These are phyloP conservation scores for Schizothorax lantsangensis DNA, from an alignment of 2,797 vertebrate genomes.

Conservation along the genomic window DNA sequence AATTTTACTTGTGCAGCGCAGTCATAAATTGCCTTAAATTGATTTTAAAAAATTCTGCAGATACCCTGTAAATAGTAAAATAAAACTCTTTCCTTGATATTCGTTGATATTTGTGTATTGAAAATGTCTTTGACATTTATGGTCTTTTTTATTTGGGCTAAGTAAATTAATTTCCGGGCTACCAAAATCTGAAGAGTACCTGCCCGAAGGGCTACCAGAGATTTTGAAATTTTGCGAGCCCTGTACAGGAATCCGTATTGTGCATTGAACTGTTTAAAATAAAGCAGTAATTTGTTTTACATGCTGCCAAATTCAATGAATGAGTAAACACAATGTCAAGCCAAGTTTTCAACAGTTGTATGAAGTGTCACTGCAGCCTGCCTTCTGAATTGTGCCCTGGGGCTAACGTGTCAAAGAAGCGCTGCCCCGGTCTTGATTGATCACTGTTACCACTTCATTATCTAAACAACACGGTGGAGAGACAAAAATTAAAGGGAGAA, in stretches of 20 bases:
- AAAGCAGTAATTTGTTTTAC: conserved; percentile 36
- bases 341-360: conserved; percentile 60
- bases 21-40: too few relatives aligned
- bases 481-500: conserved; percentile 52
- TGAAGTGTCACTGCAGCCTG: conserved; percentile 57
- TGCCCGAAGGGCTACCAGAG: too few relatives aligned
- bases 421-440: conserved; percentile 78
- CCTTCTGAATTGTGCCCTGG: conserved; percentile 71
- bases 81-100: too few relatives aligned
- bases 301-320: conserved; percentile 37
- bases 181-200: too few relatives aligned
- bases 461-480: conserved; percentile 79
- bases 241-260: not conserved
- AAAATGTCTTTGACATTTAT: too few relatives aligned
- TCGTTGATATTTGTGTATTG: too few relatives aligned
- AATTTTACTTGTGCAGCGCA: too few relatives aligned
- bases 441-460: conserved; percentile 84
- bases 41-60: too few relatives aligned
- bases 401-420: conserved; percentile 67
- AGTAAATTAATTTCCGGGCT: too few relatives aligned
- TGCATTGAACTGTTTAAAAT: conserved; percentile 15
- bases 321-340: conserved; percentile 42
- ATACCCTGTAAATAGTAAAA: too few relatives aligned
- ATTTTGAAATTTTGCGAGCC: too few relatives aligned
- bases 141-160: too few relatives aligned